phyloP scores from a whole-genome alignment of 2,888 invertebrate genomes.

The Schizaphis graminum region DNA sequence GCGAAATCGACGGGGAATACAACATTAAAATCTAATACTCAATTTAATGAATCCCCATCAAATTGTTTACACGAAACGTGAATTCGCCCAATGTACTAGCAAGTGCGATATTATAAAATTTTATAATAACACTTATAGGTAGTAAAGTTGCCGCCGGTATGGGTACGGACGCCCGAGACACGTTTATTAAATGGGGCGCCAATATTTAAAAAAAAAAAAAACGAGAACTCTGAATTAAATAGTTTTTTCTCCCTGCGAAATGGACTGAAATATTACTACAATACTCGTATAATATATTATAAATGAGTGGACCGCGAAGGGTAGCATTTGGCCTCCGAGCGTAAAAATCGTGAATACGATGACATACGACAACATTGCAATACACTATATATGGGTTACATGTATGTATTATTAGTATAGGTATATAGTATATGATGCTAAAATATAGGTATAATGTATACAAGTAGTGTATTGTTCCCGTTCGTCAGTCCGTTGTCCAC shows the following conservation, averaged over 20 bases:
- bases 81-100: neutral
- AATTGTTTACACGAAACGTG: neutral
- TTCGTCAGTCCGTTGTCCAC: neutral
- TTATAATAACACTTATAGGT: neutral
- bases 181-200: neutral
- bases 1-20: neutral
- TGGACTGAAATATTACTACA: neutral
- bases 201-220: slow-evolving; percentile 5
- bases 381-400: neutral
- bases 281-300: neutral
- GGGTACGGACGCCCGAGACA: neutral
- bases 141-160: neutral
- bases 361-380: neutral
- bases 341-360: neutral
- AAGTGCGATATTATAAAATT: neutral
- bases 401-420: neutral
- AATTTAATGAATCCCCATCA: neutral
- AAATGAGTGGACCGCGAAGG: neutral
- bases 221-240: neutral
- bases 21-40: neutral
- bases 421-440: neutral
- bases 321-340: neutral
- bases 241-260: neutral
- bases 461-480: neutral
- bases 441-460: neutral